A percentile compares a stretch with the other conserved stretches of the same genome.
phyloP scores from a whole-genome alignment of 1,140 invertebrate genomes.

The Drosophila nannoptera region DNA sequence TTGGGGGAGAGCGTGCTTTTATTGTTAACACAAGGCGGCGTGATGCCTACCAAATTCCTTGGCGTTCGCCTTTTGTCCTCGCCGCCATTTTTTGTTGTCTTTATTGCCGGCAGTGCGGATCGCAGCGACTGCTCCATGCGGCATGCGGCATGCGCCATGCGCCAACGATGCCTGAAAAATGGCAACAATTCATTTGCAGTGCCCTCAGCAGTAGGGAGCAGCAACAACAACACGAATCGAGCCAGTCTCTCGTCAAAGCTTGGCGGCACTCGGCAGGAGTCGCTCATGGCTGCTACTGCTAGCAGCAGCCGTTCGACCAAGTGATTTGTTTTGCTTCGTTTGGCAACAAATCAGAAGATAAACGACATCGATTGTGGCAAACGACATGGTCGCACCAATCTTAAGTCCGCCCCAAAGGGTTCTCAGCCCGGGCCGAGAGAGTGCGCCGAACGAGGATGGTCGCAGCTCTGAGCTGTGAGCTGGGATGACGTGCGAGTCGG shows the following conservation, averaged over 20 bases:
- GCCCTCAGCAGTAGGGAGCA: slow-evolving; percentile 15
- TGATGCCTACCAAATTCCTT: slow-evolving; percentile 46
- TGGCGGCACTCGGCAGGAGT: background rate
- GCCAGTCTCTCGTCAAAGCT: slow-evolving; percentile 50
- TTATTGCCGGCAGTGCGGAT: slow-evolving; percentile 40
- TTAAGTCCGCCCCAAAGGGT: slow-evolving; percentile 33
- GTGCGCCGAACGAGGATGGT: slow-evolving; percentile 35
- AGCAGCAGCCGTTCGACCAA: slow-evolving; percentile 60
- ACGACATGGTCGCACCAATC: slow-evolving; percentile 52
- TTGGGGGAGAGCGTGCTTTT: slow-evolving; percentile 40
- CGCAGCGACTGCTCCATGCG: slow-evolving; percentile 34
- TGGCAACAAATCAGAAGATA: slow-evolving; percentile 77
- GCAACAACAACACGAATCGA: slow-evolving; percentile 8
- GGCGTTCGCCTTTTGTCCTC: slow-evolving; percentile 44
- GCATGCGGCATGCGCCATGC: slow-evolving; percentile 30
- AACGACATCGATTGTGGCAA: slow-evolving; percentile 74
- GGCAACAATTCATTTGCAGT: slow-evolving; percentile 73
- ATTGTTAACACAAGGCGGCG: slow-evolving; percentile 68
- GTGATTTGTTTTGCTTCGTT: slow-evolving; percentile 76
- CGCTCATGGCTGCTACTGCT: slow-evolving; percentile 39
- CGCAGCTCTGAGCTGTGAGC: slow-evolving; percentile 30
- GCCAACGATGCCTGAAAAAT: slow-evolving; percentile 71
- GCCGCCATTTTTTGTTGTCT: slow-evolving; percentile 42
- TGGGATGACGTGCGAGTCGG: slow-evolving; percentile 7
- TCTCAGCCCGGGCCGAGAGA: slow-evolving; percentile 15